Percentiles rank a stretch among this genome's conserved stretches.
Conservation (phyloP, 2,113 vertebrate species). For the rabbit (Oryctolagus cuniculus) region DNA sequence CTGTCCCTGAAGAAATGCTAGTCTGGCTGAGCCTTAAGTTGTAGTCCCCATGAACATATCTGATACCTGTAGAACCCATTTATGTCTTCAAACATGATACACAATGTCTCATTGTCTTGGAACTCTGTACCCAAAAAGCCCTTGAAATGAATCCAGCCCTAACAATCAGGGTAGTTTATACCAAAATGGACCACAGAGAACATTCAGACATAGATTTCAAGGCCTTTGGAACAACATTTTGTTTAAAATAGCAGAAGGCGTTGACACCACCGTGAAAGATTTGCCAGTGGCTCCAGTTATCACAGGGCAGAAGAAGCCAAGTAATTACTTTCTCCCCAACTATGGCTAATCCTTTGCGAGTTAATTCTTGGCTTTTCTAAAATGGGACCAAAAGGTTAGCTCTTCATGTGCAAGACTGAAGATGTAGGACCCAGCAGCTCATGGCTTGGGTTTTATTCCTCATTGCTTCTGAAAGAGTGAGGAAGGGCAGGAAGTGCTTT, state of each 20-base stretch:
- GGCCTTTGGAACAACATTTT: constrained; percentile 53
- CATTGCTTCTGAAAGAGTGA: constrained; percentile 35
- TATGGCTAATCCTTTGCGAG: constrained; percentile 56
- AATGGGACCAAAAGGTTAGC: constrained; percentile 67
- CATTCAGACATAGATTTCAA: constrained; percentile 45
- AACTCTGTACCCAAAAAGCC: neutral
- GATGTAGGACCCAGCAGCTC: constrained; percentile 1
- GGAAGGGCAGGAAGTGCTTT: neutral
- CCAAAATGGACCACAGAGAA: constrained; percentile 72
- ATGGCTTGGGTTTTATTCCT: neutral
- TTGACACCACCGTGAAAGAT: constrained; percentile 32
- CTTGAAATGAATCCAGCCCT: neutral
- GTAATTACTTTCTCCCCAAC: constrained; percentile 71
- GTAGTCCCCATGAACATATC: neutral
- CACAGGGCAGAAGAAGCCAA: constrained; percentile 62
- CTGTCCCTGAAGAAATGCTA: neutral
- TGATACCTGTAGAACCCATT: constrained; percentile 73
- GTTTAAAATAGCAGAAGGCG: constrained; percentile 75
- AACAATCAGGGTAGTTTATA: constrained; percentile 54
- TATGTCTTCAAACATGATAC: constrained; percentile 3
- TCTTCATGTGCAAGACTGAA: neutral
- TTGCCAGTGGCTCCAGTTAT: constrained; percentile 69
- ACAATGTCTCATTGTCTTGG: neutral
- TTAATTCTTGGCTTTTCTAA: constrained; percentile 76
- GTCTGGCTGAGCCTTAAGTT: neutral